Evolutionary conservation across 1,140 invertebrate species (phyloP).

Genomic region (Brachionus sp.): DNA sequence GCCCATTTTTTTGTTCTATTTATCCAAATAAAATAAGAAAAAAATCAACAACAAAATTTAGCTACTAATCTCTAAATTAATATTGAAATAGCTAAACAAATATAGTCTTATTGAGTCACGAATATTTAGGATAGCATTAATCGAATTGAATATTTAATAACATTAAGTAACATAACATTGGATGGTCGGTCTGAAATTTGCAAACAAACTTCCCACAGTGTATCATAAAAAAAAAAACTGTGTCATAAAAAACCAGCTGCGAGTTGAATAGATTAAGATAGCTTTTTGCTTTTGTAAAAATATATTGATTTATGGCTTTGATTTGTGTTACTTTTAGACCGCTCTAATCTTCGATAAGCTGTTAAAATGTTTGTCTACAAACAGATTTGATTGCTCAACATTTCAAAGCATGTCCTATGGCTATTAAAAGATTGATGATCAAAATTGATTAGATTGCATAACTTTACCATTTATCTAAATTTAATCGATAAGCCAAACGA

Average conservation of each 20-base stretch:
- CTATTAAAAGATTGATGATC: background rate
- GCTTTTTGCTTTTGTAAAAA: background rate
- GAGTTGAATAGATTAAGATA: background rate
- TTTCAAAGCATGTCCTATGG: background rate
- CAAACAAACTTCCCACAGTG: conserved; percentile 4
- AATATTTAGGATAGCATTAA: background rate
- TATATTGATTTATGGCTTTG: conserved; percentile 5
- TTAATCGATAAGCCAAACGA: background rate
- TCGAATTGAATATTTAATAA: background rate
- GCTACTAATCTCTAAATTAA: conserved; percentile 33
- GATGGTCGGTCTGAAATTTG: background rate
- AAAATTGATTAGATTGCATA: background rate
- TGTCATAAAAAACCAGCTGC: conserved; percentile 6
- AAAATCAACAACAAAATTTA: background rate
- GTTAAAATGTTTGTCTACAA: background rate
- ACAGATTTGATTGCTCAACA: background rate
- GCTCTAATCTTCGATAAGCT: conserved; percentile 35
- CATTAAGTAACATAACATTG: background rate
- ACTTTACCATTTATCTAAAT: background rate
- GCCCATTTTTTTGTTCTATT: background rate
- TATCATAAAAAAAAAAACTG: background rate
- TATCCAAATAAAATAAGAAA: background rate
- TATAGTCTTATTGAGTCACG: background rate
- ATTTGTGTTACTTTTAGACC: background rate
- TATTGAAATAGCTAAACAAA: conserved; percentile 29